Conservation (phyloP, 2,888 invertebrate genomes). For the Lutraria lutraria region DNA sequence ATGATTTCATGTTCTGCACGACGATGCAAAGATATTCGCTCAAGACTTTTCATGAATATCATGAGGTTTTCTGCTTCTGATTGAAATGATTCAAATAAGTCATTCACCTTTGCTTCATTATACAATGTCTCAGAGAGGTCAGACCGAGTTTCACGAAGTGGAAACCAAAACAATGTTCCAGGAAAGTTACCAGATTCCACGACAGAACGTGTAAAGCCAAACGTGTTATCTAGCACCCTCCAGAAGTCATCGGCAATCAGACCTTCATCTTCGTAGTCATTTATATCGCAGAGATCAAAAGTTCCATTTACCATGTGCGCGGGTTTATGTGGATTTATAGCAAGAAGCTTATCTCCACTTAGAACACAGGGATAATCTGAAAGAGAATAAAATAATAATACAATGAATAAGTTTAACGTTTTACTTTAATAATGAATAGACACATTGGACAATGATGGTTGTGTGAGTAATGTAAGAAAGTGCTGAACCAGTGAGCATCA, state of each 20-base stretch:
- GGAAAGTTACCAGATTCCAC: slow-evolving; percentile 68
- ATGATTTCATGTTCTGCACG: not conserved
- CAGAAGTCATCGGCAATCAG: slow-evolving; percentile 62
- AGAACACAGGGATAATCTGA: slow-evolving; percentile 82
- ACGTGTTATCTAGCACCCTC: slow-evolving; percentile 73
- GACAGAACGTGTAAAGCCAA: slow-evolving; percentile 71
- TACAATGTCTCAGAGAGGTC: slow-evolving; percentile 78
- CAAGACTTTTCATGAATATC: slow-evolving; percentile 82
- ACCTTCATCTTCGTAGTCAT: slow-evolving; percentile 52
- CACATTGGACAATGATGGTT: no score
- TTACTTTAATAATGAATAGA: no score
- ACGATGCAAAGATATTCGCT: slow-evolving; percentile 74
- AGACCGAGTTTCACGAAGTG: slow-evolving; percentile 77
- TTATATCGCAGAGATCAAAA: slow-evolving; percentile 41
- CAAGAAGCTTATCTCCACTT: slow-evolving; percentile 79
- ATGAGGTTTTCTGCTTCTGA: slow-evolving; percentile 79
- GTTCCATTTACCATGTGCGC: slow-evolving; percentile 64
- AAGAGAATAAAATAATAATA: not conserved
- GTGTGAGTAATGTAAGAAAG: no score
- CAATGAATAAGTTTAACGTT: no score
- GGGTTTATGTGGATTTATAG: slow-evolving; percentile 80
- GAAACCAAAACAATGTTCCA: slow-evolving; percentile 84
- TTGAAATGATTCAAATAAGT: slow-evolving; percentile 77
- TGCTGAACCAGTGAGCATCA: no score
- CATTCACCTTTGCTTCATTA: slow-evolving; percentile 70